Evolutionary conservation across 1,140 invertebrate genomes (phyloP).

Genomic region (Andrena cerasifolii): DNA sequence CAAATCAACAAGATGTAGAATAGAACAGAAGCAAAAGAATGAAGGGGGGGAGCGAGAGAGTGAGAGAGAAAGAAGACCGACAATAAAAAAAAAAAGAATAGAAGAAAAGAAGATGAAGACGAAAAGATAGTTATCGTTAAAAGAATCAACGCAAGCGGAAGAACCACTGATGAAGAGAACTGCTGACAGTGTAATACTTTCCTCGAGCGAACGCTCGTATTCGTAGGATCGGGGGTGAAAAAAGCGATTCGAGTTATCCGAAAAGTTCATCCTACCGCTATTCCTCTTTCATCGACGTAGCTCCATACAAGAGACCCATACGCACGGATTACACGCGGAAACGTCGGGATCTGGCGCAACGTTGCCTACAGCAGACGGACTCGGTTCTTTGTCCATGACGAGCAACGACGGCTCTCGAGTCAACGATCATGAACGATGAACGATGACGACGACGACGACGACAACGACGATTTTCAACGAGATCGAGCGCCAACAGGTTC

Average conservation of each 20-base stretch:
- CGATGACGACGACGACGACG: neutral
- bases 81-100: slow-evolving; percentile 10
- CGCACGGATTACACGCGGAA: neutral
- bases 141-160: slow-evolving; percentile 13
- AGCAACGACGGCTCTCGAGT: neutral
- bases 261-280: neutral
- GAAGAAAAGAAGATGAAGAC: slow-evolving; percentile 2
- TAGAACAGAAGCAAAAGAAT: too few species aligned
- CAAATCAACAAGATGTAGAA: too few species aligned
- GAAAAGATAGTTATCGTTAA: slow-evolving; percentile 28
- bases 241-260: neutral
- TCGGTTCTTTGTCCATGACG: neutral
- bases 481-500: slow-evolving; percentile 18
- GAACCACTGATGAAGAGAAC: neutral
- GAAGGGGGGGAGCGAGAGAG: slow-evolving; percentile 12
- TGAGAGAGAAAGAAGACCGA: neutral
- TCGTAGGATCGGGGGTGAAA: neutral
- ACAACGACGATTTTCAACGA: slow-evolving; percentile 17
- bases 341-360: neutral
- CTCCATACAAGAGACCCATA: neutral
- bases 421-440: slow-evolving; percentile 16
- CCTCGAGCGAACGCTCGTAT: neutral
- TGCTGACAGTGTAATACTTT: slow-evolving; percentile 18
- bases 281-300: slow-evolving; percentile 9
- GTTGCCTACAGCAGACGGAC: neutral